phyloP scores from a whole-genome alignment of 2,797 vertebrate genomes.

The Anisognathus igniventris region DNA sequence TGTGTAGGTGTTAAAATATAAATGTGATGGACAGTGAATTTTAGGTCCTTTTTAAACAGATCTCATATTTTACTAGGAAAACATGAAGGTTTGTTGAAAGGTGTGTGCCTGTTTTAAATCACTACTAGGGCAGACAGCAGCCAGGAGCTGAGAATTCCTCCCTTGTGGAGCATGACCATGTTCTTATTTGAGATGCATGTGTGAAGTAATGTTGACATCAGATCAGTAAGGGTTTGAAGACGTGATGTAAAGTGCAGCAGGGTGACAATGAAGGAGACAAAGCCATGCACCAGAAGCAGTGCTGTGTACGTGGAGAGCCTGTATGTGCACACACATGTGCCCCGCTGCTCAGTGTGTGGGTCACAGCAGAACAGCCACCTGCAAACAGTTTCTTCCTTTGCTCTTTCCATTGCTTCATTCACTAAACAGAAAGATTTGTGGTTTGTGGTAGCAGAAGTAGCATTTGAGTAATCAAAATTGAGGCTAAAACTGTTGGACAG shows the following conservation, averaged over 20 bases:
- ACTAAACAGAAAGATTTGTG: neutral
- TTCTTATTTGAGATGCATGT: neutral
- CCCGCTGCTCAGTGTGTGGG: neutral
- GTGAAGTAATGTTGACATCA: neutral
- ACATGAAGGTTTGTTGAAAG: neutral
- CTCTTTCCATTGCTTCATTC: neutral
- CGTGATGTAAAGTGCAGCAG: neutral
- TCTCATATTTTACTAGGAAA: neutral
- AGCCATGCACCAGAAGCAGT: neutral
- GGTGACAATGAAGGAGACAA: neutral
- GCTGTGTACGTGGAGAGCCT: neutral
- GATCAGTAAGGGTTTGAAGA: neutral
- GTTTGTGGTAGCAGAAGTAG: neutral
- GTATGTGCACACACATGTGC: fast-evolving
- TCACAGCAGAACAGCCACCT: neutral
- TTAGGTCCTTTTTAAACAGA: neutral
- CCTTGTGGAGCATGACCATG: neutral
- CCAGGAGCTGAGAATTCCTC: neutral
- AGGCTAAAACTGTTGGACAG: fast-evolving
- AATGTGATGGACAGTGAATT: conserved; percentile 14
- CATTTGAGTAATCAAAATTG: neutral
- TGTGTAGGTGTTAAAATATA: neutral
- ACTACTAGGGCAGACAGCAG: neutral
- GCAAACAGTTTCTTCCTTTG: neutral
- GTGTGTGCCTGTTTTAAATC: neutral